A percentile compares a stretch with the other conserved stretches of the same genome.
Evolutionary conservation across 2,797 vertebrate genomes (phyloP).

Genomic region (Gadopsis marmoratus): DNA sequence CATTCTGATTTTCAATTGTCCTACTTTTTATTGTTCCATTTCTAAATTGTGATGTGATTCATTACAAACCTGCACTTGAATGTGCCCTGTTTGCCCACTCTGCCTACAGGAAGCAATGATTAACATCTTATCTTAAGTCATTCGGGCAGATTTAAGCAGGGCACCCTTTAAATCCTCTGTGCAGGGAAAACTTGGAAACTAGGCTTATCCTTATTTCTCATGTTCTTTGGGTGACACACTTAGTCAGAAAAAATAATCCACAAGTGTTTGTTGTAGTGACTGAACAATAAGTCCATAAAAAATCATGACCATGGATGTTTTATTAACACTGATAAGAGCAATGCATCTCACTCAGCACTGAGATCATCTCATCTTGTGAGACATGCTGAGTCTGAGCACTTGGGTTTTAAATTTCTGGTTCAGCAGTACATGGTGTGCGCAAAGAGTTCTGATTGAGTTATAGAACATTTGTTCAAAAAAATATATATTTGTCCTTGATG

Average conservation of each 20-base stretch:
- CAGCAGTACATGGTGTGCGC: not conserved
- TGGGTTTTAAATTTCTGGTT: not conserved
- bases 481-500: no score
- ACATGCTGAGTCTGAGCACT: not conserved
- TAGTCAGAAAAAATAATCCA: not conserved
- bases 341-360: not conserved
- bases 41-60: not conserved
- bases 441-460: not conserved
- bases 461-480: no score
- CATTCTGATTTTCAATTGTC: no score
- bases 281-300: not conserved
- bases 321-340: not conserved
- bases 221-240: not conserved
- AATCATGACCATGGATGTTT: not conserved
- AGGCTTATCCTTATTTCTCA: no score
- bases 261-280: not conserved
- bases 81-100: not conserved
- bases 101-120: not conserved
- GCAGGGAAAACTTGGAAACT: not conserved
- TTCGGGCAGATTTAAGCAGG: not conserved
- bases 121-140: not conserved
- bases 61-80: not conserved
- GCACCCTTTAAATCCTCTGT: not conserved
- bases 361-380: not conserved
- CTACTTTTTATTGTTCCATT: not conserved